Conservation (phyloP, 1,140 invertebrate genomes). For the Trichoplusia ni region DNA sequence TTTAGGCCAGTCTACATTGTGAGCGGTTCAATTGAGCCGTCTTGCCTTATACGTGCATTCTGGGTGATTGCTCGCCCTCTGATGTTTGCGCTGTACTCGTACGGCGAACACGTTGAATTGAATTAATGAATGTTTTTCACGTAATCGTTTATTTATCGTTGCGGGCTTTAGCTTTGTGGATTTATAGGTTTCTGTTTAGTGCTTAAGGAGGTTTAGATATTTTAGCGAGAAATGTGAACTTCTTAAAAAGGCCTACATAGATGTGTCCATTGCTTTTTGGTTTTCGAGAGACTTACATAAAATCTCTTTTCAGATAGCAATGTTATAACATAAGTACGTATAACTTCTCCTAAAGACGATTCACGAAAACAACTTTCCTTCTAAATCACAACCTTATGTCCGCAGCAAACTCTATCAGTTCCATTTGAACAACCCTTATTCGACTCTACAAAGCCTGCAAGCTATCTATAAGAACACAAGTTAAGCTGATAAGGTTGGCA, state of each 20-base stretch:
- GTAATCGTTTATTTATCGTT: conserved; percentile 11
- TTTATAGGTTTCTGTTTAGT: background rate
- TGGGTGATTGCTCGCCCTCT: background rate
- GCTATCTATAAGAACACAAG: background rate
- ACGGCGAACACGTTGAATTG: background rate
- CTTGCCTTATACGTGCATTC: conserved; percentile 17
- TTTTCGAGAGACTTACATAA: too few species aligned
- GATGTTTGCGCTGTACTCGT: background rate
- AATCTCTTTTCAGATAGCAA: too few species aligned
- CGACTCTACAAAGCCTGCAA: background rate
- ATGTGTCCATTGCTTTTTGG: too few species aligned
- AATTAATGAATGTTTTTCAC: conserved; percentile 18
- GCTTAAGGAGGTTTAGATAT: background rate
- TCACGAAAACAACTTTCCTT: too few species aligned
- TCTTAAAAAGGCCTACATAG: too few species aligned
- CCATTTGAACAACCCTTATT: too few species aligned
- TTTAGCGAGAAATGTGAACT: too few species aligned
- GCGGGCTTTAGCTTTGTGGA: background rate
- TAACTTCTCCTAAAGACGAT: too few species aligned
- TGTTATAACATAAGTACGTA: too few species aligned
- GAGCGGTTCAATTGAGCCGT: conserved; percentile 18
- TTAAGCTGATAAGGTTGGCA: conserved; percentile 16
- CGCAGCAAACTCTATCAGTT: too few species aligned
- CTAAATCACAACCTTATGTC: too few species aligned
- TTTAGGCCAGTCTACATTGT: conserved; percentile 6